phyloP scores from a whole-genome alignment of 1,140 invertebrate genomes.

The Macrosteles quadrilineatus region DNA sequence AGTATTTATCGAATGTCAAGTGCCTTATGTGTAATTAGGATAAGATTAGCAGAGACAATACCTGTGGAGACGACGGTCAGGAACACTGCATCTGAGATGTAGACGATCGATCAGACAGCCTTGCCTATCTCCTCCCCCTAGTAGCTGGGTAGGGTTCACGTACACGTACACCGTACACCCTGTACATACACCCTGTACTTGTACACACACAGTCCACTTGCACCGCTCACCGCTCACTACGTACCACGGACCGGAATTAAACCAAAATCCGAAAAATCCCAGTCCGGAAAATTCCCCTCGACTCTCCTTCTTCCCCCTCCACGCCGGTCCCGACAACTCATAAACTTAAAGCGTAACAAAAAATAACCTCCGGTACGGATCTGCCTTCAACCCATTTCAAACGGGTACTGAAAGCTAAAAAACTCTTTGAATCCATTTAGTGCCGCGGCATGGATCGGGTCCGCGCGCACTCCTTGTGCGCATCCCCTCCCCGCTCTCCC shows the following conservation, averaged over 20 bases:
- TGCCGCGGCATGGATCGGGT: constrained; percentile 7
- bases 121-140: constrained; percentile 15
- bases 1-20: too few species aligned
- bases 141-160: too few species aligned
- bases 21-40: too few species aligned
- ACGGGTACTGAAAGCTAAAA: constrained; percentile 36
- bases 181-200: background rate
- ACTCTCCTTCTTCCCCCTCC: constrained; percentile 28
- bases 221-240: too few species aligned
- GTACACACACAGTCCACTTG: background rate
- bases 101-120: background rate
- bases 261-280: constrained; percentile 35
- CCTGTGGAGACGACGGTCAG: too few species aligned
- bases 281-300: constrained; percentile 5
- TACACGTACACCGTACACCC: background rate
- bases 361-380: constrained; percentile 31
- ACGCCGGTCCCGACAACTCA: constrained; percentile 29
- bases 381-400: constrained; percentile 36
- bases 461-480: constrained; percentile 2
- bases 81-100: too few species aligned
- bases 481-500: constrained; percentile 2
- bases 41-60: too few species aligned
- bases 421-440: constrained; percentile 35
- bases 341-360: constrained; percentile 36
- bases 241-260: background rate